These are phyloP conservation scores for Urophycis tenuis DNA, from an alignment of 2,797 vertebrate genomes.

Conservation along the genomic window DNA sequence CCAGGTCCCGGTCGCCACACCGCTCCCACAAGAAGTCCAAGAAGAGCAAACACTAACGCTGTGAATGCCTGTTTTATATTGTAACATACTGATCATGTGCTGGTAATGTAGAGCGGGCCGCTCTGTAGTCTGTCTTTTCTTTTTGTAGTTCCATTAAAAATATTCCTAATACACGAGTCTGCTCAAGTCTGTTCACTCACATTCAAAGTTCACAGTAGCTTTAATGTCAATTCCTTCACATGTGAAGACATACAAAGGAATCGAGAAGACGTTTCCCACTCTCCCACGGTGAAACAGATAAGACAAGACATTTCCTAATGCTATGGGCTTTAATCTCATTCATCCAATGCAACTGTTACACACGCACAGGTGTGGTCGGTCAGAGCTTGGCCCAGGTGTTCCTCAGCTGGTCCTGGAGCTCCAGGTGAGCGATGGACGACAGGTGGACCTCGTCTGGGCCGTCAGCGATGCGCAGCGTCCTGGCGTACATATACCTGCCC, in stretches of 20 bases:
- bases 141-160: neutral
- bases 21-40: conserved; percentile 99
- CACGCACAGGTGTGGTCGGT: neutral
- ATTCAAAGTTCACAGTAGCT: no score
- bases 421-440: conserved; percentile 77
- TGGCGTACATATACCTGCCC: conserved; percentile 72
- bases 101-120: no score
- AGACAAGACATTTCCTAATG: no score
- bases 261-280: no score
- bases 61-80: neutral
- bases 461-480: conserved; percentile 81
- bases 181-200: neutral
- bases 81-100: neutral
- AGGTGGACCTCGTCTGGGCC: conserved; percentile 94
- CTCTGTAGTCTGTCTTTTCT: neutral
- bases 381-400: neutral
- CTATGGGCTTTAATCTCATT: no score
- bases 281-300: no score
- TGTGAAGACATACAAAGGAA: no score
- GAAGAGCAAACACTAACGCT: conserved; percentile 98
- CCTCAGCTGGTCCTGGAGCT: conserved; percentile 77
- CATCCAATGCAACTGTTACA: neutral
- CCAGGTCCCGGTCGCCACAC: conserved; percentile 94
- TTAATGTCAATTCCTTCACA: no score
- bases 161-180: neutral